Base-by-base conservation (phyloP, 2,888 invertebrate genomes). In the Theristus sp. region DNA sequence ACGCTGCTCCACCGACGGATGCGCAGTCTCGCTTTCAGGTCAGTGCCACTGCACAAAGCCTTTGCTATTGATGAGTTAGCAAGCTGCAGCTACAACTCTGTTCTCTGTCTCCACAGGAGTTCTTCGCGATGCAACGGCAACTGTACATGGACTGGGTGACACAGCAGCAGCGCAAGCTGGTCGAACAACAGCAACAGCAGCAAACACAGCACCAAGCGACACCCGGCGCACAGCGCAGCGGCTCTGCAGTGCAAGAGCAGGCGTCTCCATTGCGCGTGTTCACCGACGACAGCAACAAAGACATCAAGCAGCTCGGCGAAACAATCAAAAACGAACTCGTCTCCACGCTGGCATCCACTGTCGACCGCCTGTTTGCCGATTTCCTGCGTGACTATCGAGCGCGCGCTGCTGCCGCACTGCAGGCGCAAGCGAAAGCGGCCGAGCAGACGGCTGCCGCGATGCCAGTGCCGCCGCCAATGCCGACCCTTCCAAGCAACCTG, bases 251-350 rank as follows among this genome's bases (percentile, higher is more conserved):
- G 17, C 17, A n/a, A 25, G 6, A 29, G 3, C 17, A 2, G 46
- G 3, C 24, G 52, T 22, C 53, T 25, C 6, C 46, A 25, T 30
- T 31, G 29, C 25, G 56, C 49, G 60, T 57, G 26, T 26, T n/a
- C 52, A 54, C 38, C 60, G 1, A 56, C 55, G 27, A 62, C 31
- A 31, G 57, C 52, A 27, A 54, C 60, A 56, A 29, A n/a, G 28
- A 56, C 29, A 28, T 56, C 13, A 87, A 89, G 73, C 85, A 86
- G 60, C 80, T 94, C 58, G 88, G 89, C n/a, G 88, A 89, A 71
- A 84, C 86, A 60, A 80, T 94, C 3, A 93, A 93, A 78, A 84
- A 83, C 59, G 91, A 93, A 79, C 85, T 93, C 66, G 84, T 86
- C 28, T 82, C 86, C 47, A 87, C 87, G 1, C 77, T 93, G 55